Evolutionary conservation across 2,113 vertebrate genomes (phyloP), one percentile per base, ranked within the genome.

Genomic region (Ornithorhynchus anatinus): DNA sequence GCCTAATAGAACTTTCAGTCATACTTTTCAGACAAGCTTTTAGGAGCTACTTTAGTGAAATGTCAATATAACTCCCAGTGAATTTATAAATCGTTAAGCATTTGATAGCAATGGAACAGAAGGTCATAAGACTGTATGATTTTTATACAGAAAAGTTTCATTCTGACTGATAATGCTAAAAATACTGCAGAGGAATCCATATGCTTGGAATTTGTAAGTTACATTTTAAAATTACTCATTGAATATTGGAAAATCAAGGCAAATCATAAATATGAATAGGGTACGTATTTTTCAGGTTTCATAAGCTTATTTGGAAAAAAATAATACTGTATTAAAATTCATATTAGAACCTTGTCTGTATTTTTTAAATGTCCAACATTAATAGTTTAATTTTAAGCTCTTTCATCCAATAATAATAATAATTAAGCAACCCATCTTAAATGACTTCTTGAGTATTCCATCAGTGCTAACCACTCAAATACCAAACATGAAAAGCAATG

Each of bases 31-130:
- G 13, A 72, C 57, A 59, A 64, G 33, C 27, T 44, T 77, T 85
- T 84, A 86, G 84, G 73, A 82, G 54, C 15, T 54, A 68, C n/a
- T 81, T 69, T 63, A 84, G 54, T 56, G 80, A 82, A 85, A 80
- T 43, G 0, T 2, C 23, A 73, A 64, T 48, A 77, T 71, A 39
- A 69, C 22, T 84, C 35, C 22, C 4, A 8, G 4, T 22, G 31
- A 10, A 38, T 44, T 7, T 53, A 56, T 69, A 81, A 66, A 64
- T 32, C 65, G 61, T 52, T 75, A 69, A 79, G 23, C 5, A 70
- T 69, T 65, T 38, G 58, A 1, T 39, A 74, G 3, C 23, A 58
- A 10, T 35, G 36, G n/a, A n/a, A n/a, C n/a, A n/a, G 40, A 58
- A 35, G 1, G 5, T 35, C 23, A 6, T 25, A 53, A 48, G 6